These are phyloP conservation scores for Porites cylindrica DNA, from an alignment of 92 coral and sea anemone genomes.

Conservation along the genomic window DNA sequence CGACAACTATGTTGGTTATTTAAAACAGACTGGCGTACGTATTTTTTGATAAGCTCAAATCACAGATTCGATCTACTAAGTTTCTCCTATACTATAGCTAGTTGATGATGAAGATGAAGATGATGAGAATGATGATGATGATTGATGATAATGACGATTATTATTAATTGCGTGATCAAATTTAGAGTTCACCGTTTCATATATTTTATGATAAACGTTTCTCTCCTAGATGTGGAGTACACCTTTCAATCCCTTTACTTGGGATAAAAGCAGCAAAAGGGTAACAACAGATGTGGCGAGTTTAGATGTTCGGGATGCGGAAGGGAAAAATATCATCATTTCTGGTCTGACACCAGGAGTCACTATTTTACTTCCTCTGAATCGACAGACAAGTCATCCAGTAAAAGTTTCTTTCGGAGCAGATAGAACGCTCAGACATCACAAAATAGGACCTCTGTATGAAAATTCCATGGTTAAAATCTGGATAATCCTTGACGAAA, in stretches of 20 bases:
- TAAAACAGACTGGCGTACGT: too few relatives aligned
- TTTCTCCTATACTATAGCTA: too few relatives aligned
- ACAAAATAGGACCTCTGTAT: not conserved
- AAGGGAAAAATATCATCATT: not conserved
- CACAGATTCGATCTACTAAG: too few relatives aligned
- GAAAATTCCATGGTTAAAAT: not conserved
- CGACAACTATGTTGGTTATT: too few relatives aligned
- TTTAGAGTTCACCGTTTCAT: not conserved
- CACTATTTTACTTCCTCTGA: not conserved
- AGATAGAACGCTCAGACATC: not conserved
- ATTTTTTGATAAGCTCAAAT: too few relatives aligned
- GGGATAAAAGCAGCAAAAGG: not conserved
- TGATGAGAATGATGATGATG: too few relatives aligned
- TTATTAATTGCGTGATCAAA: too few relatives aligned
- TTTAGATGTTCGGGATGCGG: not conserved
- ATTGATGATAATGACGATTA: too few relatives aligned
- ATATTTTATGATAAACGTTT: not conserved
- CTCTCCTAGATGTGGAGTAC: slow-evolving; percentile 3
- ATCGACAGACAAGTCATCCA: not conserved
- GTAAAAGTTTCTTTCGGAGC: not conserved
- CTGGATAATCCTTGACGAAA: not conserved
- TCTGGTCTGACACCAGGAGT: not conserved
- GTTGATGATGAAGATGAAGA: too few relatives aligned
- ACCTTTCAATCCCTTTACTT: slow-evolving; percentile 5
- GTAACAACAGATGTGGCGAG: too few relatives aligned